phyloP scores from a whole-genome alignment of 2,113 vertebrate species.

The Pterophyllum scalare region DNA sequence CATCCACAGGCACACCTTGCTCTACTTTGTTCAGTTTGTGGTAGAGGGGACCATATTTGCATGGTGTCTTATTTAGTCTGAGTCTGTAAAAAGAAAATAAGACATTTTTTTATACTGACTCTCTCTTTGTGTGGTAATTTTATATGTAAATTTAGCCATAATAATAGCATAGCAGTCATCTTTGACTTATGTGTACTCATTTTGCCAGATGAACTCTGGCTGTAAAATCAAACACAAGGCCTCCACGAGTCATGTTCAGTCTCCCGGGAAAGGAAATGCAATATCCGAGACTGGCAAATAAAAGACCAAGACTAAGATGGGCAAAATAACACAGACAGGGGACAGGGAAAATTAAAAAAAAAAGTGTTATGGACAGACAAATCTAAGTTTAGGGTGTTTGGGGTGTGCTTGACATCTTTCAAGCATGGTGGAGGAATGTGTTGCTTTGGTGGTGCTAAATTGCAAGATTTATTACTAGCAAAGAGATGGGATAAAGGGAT shows the following conservation, averaged over 20 bases:
- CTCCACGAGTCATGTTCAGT: not conserved
- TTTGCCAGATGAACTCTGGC: too few species aligned
- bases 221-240: not conserved
- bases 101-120: not conserved
- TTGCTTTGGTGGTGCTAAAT: not conserved
- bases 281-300: not conserved
- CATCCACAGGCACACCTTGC: not conserved
- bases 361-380: slow-evolving; percentile 2
- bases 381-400: not conserved
- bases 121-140: not conserved
- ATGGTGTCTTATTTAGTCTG: not conserved
- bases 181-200: not conserved
- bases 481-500: not conserved
- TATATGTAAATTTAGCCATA: too few species aligned
- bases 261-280: not conserved
- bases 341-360: not conserved
- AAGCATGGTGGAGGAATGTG: not conserved
- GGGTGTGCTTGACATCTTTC: not conserved
- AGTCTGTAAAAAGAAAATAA: not conserved
- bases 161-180: too few species aligned
- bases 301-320: not conserved
- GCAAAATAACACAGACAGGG: not conserved
- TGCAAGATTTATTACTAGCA: not conserved
- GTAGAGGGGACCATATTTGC: not conserved
- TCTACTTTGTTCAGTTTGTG: not conserved